Base-by-base conservation (phyloP, 2,797 vertebrate genomes). In the Ataeniobius toweri region DNA sequence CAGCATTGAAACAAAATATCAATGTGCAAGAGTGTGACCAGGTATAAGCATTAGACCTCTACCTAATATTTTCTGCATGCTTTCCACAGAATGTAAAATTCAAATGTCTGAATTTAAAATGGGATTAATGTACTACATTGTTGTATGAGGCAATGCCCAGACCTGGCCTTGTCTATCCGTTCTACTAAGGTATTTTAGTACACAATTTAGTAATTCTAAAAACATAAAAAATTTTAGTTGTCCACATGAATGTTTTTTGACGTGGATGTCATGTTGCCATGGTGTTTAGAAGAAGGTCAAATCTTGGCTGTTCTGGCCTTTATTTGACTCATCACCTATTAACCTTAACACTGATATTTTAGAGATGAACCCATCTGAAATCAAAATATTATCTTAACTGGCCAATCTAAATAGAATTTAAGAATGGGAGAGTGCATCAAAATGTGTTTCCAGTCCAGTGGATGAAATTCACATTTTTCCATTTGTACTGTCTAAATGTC, bases 401-500 rank as follows among this genome's bases (percentile, higher is more conserved):
- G 6, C 8, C n/a, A n/a, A 12, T 68, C 10, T 41, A 41, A 41
- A 44, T 44, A 36, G 13, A 36, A 18, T 39, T n/a, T 13, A 58
- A 13, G 55, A 1, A 58, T 58, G 18, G 14, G 53, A 55, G 5
- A 24, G 5, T 55, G 6, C 55, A 58, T 58, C 55, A 3, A 12
- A 28, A 22, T 28, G 12, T 51, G 26, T 50, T 16, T 31, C n/a
- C 18, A 36, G 31, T 72, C 20, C 18, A 39, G 20, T 36, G 6
- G 13, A 39, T 44, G 8, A 51, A 50, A 1, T 26, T 70, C 20
- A 39, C 41, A 22, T 50, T 28, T 63, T 6, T n/a, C 50, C 59
- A 9, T 39, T 26, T 39, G n/a, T 2, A 51, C 71, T 63, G 16
- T 46, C 56, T n/a, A 41, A 73, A 73, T 77, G 75, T 81, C 50